A percentile compares a stretch with the other conserved stretches of the same genome.
Conservation (phyloP, 2,888 invertebrate species). For the Polydrusus cervinus region DNA sequence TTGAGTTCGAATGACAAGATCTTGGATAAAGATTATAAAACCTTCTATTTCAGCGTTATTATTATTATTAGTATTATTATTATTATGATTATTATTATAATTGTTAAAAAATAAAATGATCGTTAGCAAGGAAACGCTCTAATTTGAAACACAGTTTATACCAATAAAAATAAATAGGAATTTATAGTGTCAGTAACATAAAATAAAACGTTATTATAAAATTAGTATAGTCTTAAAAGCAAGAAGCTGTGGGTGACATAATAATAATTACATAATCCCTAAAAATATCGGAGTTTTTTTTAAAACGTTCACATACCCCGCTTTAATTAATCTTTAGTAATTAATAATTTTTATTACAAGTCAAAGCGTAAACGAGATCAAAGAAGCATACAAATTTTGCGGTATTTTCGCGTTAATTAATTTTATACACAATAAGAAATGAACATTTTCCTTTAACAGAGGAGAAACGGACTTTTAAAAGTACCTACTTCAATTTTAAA, state of each 20-base stretch:
- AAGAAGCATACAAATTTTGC: constrained; percentile 2
- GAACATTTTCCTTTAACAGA: background rate
- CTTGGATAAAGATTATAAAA: too few species aligned
- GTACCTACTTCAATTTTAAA: background rate
- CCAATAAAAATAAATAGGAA: too few species aligned
- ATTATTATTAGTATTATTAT: too few species aligned
- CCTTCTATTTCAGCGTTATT: too few species aligned
- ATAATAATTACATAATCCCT: constrained; percentile 12
- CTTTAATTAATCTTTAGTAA: background rate
- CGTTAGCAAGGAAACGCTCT: too few species aligned
- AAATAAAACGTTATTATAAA: background rate
- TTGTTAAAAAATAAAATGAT: too few species aligned
- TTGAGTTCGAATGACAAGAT: too few species aligned
- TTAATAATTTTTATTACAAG: constrained; percentile 5
- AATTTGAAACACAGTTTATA: too few species aligned
- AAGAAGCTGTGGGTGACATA: constrained; percentile 3
- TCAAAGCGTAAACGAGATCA: constrained; percentile 3
- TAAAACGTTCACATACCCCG: background rate
- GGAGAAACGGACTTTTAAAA: background rate
- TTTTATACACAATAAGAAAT: background rate
- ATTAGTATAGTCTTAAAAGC: background rate
- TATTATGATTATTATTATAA: too few species aligned
- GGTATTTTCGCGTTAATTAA: constrained; percentile 6
- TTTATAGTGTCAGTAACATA: too few species aligned
- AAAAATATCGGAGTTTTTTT: constrained; percentile 11